Percentiles rank a stretch among this genome's conserved stretches.
phyloP scores from a whole-genome alignment of 2,888 invertebrate species.

The Callimorpha dominula region DNA sequence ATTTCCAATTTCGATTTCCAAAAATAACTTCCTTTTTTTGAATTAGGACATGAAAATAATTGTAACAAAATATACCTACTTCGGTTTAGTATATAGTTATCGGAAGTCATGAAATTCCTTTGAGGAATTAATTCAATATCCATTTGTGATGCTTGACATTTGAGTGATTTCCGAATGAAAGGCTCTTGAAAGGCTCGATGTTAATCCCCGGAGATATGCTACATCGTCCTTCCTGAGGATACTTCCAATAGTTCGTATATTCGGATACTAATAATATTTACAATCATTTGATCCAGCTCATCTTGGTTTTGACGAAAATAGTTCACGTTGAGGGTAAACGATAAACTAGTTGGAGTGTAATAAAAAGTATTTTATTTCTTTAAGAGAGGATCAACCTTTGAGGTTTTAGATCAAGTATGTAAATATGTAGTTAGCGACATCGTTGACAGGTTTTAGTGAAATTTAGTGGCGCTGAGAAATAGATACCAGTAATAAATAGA shows the following conservation, averaged over 20 bases:
- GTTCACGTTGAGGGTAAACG: conserved; percentile 16
- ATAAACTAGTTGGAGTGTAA: conserved; percentile 23
- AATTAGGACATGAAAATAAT: too few relatives aligned
- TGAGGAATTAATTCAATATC: conserved; percentile 22
- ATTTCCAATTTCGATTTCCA: too few relatives aligned
- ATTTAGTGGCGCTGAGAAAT: too few relatives aligned
- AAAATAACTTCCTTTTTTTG: too few relatives aligned
- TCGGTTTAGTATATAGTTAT: too few relatives aligned
- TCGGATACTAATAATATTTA: conserved; percentile 27
- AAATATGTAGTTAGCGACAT: neutral
- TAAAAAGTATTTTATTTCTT: conserved; percentile 7
- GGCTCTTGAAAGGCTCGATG: conserved; percentile 16
- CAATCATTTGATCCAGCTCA: conserved; percentile 23
- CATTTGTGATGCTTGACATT: conserved; percentile 19
- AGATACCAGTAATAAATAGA: too few relatives aligned
- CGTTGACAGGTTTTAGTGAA: too few relatives aligned
- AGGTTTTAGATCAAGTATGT: neutral
- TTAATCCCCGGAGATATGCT: conserved; percentile 20
- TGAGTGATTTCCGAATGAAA: conserved; percentile 34
- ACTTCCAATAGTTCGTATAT: conserved; percentile 3
- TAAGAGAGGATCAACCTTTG: neutral
- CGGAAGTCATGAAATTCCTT: neutral
- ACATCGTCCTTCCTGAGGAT: conserved; percentile 1
- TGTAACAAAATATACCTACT: too few relatives aligned
- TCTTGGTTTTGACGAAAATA: conserved; percentile 21